Percentiles rank a stretch among this genome's conserved stretches.
phyloP scores from a whole-genome alignment of 92 coral and sea anemone species.

The Parazoanthus swiftii region DNA sequence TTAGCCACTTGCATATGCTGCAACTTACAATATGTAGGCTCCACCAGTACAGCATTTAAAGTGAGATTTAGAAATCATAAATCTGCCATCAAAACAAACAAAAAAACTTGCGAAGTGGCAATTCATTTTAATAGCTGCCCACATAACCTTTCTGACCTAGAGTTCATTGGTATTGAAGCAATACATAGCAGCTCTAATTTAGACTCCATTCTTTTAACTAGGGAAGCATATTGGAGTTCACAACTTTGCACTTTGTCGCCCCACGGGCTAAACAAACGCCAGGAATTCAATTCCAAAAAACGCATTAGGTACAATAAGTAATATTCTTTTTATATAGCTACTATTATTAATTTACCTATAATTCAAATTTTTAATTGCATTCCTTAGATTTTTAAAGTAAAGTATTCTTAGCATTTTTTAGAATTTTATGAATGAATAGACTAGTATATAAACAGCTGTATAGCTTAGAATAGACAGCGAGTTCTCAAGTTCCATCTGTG shows the following conservation, averaged over 20 bases:
- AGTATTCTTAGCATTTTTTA: neutral
- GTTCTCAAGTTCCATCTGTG: neutral
- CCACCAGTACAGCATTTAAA: too few species aligned
- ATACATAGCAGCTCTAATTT: too few species aligned
- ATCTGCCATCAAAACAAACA: neutral
- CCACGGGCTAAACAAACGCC: too few species aligned
- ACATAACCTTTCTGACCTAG: neutral
- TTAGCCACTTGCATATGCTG: too few species aligned
- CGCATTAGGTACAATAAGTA: neutral
- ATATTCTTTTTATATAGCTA: neutral
- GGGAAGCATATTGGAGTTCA: too few species aligned
- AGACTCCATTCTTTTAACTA: too few species aligned
- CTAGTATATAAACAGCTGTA: neutral
- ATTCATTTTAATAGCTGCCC: too few species aligned
- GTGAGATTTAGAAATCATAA: neutral
- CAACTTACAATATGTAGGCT: too few species aligned
- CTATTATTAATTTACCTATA: neutral
- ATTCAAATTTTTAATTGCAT: neutral
- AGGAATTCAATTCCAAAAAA: neutral
- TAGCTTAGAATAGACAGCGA: neutral
- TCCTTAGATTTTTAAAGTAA: neutral
- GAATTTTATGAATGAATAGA: neutral
- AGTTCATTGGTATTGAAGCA: too few species aligned
- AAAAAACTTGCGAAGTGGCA: conserved; percentile 2
- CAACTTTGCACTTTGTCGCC: neutral